A percentile compares a stretch with the other conserved stretches of the same genome.
Conservation (phyloP, 2,888 invertebrate genomes). For the Apamea anceps region DNA sequence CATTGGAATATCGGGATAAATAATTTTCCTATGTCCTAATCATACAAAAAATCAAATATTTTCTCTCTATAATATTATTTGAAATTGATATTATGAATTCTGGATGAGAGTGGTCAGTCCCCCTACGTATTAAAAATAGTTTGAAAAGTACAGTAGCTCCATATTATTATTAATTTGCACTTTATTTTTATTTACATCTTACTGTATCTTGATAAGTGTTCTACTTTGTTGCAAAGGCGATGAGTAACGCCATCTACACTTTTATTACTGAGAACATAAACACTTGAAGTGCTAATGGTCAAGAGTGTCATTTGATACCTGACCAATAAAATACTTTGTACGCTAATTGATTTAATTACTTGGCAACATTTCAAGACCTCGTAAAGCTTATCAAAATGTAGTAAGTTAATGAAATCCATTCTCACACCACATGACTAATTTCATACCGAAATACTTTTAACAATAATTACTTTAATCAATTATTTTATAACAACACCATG, state of each 20-base stretch:
- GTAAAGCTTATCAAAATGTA: slow-evolving; percentile 43
- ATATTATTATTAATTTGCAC: slow-evolving; percentile 80
- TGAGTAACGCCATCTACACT: slow-evolving; percentile 12
- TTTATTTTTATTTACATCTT: slow-evolving; percentile 67
- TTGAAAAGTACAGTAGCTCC: slow-evolving; percentile 71
- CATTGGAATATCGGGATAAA: background rate
- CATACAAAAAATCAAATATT: background rate
- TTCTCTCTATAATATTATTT: background rate
- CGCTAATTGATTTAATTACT: slow-evolving; percentile 31
- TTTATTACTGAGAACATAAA: slow-evolving; percentile 13
- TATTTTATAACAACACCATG: slow-evolving; percentile 1
- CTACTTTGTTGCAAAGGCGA: slow-evolving; percentile 35
- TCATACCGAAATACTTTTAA: slow-evolving; percentile 33
- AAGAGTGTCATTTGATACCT: slow-evolving; percentile 6
- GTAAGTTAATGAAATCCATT: slow-evolving; percentile 53
- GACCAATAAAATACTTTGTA: slow-evolving; percentile 34
- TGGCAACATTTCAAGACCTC: slow-evolving; percentile 18
- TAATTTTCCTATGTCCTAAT: background rate
- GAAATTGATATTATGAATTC: background rate
- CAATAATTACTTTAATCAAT: background rate
- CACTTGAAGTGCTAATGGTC: slow-evolving; percentile 4
- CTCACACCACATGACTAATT: slow-evolving; percentile 60
- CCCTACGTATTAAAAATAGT: background rate
- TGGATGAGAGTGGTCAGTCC: background rate
- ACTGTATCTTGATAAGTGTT: slow-evolving; percentile 45